These are phyloP conservation scores for Dysdera silvatica DNA, from an alignment of 1,140 invertebrate genomes.

Conservation along the genomic window DNA sequence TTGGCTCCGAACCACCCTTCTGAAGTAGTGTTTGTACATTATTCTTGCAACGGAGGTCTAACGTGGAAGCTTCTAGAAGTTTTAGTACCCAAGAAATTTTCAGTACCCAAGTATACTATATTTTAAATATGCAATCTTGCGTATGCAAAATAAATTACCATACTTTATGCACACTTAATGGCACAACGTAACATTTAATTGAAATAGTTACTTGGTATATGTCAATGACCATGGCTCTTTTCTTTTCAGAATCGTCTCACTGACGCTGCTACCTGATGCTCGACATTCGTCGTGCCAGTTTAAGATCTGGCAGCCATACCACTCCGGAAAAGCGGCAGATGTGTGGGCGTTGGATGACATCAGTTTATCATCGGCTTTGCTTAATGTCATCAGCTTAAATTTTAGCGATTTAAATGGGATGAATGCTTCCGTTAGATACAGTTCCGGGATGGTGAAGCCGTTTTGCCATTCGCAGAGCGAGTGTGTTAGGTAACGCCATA, in stretches of 20 bases:
- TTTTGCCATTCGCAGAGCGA: conserved; percentile 30
- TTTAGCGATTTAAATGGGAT: conserved; percentile 39
- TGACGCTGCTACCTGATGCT: conserved; percentile 38
- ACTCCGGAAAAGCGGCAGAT: conserved; percentile 44
- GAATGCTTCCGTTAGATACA: conserved; percentile 25
- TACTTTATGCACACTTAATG: too few species aligned
- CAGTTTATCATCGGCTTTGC: conserved; percentile 38
- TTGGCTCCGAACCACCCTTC: conserved; percentile 40
- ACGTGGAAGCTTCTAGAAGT: conserved; percentile 43
- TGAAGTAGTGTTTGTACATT: conserved; percentile 45
- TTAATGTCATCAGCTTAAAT: conserved; percentile 43
- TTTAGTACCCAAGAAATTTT: conserved; percentile 37
- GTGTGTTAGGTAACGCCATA: too few species aligned
- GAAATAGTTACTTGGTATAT: not conserved
- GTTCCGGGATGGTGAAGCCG: conserved; percentile 17
- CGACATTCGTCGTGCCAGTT: conserved; percentile 41
- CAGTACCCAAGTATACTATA: conserved; percentile 40
- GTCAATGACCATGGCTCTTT: too few species aligned
- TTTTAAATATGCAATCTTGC: not conserved
- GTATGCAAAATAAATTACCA: too few species aligned
- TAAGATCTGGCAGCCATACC: conserved; percentile 45
- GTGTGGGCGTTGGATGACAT: conserved; percentile 49
- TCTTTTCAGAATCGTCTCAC: conserved; percentile 39
- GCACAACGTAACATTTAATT: not conserved
- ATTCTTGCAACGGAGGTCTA: conserved; percentile 45